Conservation (phyloP, 2,113 vertebrate genomes). For the Datnioides undecimradiatus region DNA sequence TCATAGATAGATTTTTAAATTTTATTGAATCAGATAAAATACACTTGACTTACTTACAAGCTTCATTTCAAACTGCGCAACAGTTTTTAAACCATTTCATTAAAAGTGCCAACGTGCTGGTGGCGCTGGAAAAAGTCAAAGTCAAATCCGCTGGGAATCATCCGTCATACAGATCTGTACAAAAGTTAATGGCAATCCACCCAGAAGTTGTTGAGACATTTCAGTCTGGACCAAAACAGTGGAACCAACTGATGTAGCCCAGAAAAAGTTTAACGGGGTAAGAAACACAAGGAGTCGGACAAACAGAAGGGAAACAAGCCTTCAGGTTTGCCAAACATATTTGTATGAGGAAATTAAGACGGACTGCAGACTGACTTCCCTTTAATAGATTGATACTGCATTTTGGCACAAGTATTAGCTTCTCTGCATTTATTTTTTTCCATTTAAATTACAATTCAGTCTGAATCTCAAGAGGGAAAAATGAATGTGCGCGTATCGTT, state of each 20-base stretch:
- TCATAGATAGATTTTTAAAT: background rate
- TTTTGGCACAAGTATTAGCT: background rate
- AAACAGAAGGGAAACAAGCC: background rate
- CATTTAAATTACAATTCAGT: background rate
- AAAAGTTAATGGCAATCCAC: background rate
- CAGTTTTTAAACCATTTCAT: too few species aligned
- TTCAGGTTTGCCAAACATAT: too few species aligned
- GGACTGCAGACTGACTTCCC: background rate
- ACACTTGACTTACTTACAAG: background rate
- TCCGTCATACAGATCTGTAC: too few species aligned
- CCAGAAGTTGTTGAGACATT: background rate
- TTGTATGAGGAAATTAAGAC: background rate
- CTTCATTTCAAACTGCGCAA: too few species aligned
- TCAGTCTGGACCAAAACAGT: background rate
- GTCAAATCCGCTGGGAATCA: too few species aligned
- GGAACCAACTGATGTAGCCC: too few species aligned
- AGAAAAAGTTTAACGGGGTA: background rate
- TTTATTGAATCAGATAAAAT: background rate
- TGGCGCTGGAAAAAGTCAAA: too few species aligned
- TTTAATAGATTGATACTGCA: background rate
- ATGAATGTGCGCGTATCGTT: background rate
- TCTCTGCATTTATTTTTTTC: background rate
- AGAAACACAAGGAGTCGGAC: background rate
- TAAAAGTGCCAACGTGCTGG: too few species aligned
- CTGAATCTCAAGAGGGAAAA: background rate